These are phyloP conservation scores for Hirtodrosophila duncani DNA, from an alignment of 2,888 invertebrate species.

Conservation along the genomic window DNA sequence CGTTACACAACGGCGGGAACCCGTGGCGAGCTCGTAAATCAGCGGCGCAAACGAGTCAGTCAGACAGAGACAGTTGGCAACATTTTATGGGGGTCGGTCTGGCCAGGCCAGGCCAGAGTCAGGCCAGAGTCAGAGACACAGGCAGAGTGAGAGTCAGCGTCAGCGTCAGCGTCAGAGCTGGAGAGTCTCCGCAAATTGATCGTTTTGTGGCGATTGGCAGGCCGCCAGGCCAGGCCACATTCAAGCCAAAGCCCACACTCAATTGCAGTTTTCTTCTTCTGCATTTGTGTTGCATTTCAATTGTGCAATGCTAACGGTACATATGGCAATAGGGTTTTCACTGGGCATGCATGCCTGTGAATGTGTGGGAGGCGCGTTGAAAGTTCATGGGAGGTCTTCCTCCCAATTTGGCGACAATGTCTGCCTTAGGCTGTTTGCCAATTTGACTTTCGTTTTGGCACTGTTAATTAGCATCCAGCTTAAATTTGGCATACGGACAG, in stretches of 20 bases:
- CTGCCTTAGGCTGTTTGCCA: constrained; percentile 6
- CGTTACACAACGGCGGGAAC: constrained; percentile 70
- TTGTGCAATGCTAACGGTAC: constrained; percentile 66
- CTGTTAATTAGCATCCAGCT: too few relatives aligned
- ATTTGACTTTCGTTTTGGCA: constrained; percentile 11
- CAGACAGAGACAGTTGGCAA: constrained; percentile 36
- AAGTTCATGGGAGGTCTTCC: constrained; percentile 63
- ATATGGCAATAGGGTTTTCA: constrained; percentile 35
- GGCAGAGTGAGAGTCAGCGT: constrained; percentile 10
- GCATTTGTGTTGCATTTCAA: constrained; percentile 58
- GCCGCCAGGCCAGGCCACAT: constrained; percentile 35
- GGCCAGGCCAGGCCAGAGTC: constrained; percentile 26
- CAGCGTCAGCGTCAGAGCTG: constrained; percentile 19
- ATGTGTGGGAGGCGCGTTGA: constrained; percentile 54
- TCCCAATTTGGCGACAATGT: too few relatives aligned
- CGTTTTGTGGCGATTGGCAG: constrained; percentile 65
- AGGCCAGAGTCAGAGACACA: constrained; percentile 24
- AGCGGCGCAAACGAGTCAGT: constrained; percentile 59
- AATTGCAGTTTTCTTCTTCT: constrained; percentile 42
- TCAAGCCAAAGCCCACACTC: constrained; percentile 43
- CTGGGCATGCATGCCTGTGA: constrained; percentile 10
- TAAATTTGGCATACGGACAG: too few relatives aligned
- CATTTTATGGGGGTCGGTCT: constrained; percentile 43
- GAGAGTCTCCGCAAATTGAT: constrained; percentile 59
- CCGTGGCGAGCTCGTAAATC: constrained; percentile 75